phyloP scores from a whole-genome alignment of 2,888 invertebrate species.

The Drosophila neonasuta region DNA sequence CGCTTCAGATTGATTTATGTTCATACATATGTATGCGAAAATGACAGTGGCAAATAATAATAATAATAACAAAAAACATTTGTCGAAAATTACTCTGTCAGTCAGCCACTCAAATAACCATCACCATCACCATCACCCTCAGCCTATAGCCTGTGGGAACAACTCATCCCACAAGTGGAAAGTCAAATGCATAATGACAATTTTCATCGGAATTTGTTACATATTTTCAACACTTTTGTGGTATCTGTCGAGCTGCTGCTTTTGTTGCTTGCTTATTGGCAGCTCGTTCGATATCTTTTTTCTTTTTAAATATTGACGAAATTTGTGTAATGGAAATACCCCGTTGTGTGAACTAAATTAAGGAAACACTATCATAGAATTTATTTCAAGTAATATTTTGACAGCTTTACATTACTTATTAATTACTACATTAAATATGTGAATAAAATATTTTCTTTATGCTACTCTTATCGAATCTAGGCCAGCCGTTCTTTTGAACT shows the following conservation, averaged over 20 bases:
- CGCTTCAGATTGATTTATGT: conserved; percentile 27
- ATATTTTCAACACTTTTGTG: conserved; percentile 62
- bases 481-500: background rate
- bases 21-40: conserved; percentile 9
- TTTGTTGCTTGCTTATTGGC: conserved; percentile 42
- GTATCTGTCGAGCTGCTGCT: conserved; percentile 21
- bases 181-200: conserved; percentile 45
- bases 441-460: too few relatives aligned
- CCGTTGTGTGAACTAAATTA: background rate
- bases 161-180: background rate
- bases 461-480: background rate
- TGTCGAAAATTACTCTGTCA: conserved; percentile 56
- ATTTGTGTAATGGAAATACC: background rate
- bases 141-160: background rate
- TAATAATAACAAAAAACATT: conserved; percentile 52
- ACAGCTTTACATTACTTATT: too few relatives aligned
- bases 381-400: background rate
- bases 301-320: conserved; percentile 1
- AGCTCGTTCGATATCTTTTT: conserved; percentile 7
- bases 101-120: conserved; percentile 11
- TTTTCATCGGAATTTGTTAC: conserved; percentile 51
- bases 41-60: conserved; percentile 35
- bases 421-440: too few relatives aligned
- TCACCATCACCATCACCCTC: background rate
- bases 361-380: background rate